A percentile compares a stretch with the other conserved stretches of the same genome.
phyloP scores from a whole-genome alignment of 1,140 invertebrate species.

The Drosophila hydei region DNA sequence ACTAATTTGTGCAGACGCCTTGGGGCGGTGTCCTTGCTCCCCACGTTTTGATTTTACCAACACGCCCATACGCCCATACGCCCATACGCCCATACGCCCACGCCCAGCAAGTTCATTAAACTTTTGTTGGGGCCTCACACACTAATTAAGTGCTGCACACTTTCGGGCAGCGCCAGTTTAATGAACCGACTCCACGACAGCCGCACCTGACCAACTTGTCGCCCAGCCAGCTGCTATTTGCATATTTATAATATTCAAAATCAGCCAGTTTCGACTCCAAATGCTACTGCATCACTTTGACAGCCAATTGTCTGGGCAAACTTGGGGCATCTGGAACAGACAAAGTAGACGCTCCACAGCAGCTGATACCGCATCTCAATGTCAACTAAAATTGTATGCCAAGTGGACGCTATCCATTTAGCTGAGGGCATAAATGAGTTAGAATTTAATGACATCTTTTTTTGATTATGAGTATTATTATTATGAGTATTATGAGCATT shows the following conservation, averaged over 20 bases:
- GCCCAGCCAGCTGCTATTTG: conserved; percentile 49
- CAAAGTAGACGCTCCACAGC: conserved; percentile 45
- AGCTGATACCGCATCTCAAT: not conserved
- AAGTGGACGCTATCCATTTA: too few species aligned
- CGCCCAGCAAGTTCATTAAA: conserved; percentile 68
- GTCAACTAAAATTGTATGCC: conserved; percentile 1
- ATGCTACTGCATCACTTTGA: conserved; percentile 25
- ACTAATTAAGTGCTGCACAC: conserved; percentile 67
- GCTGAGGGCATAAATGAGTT: not conserved
- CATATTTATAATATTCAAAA: conserved; percentile 61
- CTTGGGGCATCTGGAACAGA: conserved; percentile 49
- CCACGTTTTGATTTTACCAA: conserved; percentile 61
- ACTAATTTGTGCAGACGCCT: conserved; percentile 75
- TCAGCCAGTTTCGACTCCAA: conserved; percentile 22
- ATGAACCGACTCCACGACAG: conserved; percentile 54
- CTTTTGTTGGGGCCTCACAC: conserved; percentile 45
- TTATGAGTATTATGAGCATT: too few species aligned
- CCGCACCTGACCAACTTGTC: conserved; percentile 59
- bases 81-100: conserved; percentile 6
- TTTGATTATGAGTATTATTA: too few species aligned
- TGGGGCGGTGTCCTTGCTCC: conserved; percentile 19
- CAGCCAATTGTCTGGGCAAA: conserved; percentile 57
- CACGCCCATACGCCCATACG: conserved; percentile 24
- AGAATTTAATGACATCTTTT: too few species aligned
- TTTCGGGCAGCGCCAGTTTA: conserved; percentile 57